phyloP scores from a whole-genome alignment of 92 coral and sea anemone genomes.

The Palythoa grandis region DNA sequence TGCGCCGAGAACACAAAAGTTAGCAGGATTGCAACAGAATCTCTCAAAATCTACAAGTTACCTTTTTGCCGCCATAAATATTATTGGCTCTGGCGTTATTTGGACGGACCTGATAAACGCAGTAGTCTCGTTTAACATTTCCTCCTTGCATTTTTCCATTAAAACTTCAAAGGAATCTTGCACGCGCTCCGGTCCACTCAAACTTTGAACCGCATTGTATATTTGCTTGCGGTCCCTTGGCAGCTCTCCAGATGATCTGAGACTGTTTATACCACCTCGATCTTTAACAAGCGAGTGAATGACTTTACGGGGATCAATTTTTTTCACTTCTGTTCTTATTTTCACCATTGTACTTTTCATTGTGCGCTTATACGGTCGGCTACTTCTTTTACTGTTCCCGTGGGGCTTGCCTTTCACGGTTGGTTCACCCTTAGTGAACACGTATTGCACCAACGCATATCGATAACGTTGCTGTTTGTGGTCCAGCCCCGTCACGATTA shows the following conservation, averaged over 20 bases:
- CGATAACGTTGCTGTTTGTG: conserved; percentile 1
- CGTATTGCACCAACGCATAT: conserved; percentile 50
- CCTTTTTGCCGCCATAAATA: conserved; percentile 42
- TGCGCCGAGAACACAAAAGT: conserved; percentile 51
- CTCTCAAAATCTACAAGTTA: conserved; percentile 50
- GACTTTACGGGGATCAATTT: conserved; percentile 18
- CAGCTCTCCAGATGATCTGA: conserved; percentile 35
- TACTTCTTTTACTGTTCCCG: conserved; percentile 36
- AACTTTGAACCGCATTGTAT: conserved; percentile 20
- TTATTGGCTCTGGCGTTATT: conserved; percentile 45
- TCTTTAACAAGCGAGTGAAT: conserved; percentile 30
- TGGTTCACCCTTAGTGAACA: conserved; percentile 53
- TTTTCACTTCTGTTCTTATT: not conserved
- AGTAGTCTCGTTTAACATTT: not conserved
- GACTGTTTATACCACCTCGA: conserved; percentile 49
- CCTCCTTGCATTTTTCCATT: not conserved
- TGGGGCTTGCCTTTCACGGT: conserved; percentile 38
- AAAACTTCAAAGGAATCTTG: not conserved
- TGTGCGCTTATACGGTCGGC: conserved; percentile 38
- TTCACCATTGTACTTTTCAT: conserved; percentile 37
- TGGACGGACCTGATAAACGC: conserved; percentile 49
- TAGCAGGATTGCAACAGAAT: conserved; percentile 57
- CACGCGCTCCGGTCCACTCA: not conserved
- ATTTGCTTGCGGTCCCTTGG: conserved; percentile 44
- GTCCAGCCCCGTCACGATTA: not conserved